Evolutionary conservation across 1,140 invertebrate genomes (phyloP), one percentile per base, ranked within the genome.

Genomic region (Teleogryllus occipitalis): DNA sequence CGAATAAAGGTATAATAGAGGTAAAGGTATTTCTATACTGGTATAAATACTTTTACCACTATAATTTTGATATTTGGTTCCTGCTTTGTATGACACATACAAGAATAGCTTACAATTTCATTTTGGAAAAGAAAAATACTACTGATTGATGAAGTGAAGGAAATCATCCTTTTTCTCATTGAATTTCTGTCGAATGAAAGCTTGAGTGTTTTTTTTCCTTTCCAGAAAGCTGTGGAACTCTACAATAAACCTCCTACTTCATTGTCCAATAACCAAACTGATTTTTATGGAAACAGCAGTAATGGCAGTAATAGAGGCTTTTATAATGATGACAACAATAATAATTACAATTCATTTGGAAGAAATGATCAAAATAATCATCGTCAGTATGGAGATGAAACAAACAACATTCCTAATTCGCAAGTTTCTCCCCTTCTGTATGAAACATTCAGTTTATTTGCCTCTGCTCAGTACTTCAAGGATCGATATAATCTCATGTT

Each of bases 391-490:
- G 77, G 18, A 65, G 54, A 65, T 65, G 18, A 81, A 21, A 81
- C 83, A 47, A 79, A 82, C 39, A 79, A 82, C n/a, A 12, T 48
- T 47, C 65, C 74, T 75, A 77, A 82, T 65, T 49, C 54, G 47
- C 82, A 46, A 74, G 77, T 77, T 15, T 47, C 46, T 47, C 78
- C 78, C 14, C 14, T 75, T 81, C 84, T 81, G 47, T 89, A 88
- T 81, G 90, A 92, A 80, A 86, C 87, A 15, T 95, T 95, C 83
- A 86, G 90, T 76, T 84, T 95, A 39, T 94, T 94, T 83, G 92
- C 93, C 83, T 94, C 92, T 4, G 87, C 88, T 72, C 89, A 90
- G 7, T 87, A 88, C 83, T 95, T 93, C 84, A 91, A 91, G 21
- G 85, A 86, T 73, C 87, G 88, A 76, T 88, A 89, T 80, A 93